A percentile compares a stretch with the other conserved stretches of the same genome.
These are phyloP conservation scores for Sylvia borin DNA, from an alignment of 2,797 vertebrate species.

Conservation along the genomic window DNA sequence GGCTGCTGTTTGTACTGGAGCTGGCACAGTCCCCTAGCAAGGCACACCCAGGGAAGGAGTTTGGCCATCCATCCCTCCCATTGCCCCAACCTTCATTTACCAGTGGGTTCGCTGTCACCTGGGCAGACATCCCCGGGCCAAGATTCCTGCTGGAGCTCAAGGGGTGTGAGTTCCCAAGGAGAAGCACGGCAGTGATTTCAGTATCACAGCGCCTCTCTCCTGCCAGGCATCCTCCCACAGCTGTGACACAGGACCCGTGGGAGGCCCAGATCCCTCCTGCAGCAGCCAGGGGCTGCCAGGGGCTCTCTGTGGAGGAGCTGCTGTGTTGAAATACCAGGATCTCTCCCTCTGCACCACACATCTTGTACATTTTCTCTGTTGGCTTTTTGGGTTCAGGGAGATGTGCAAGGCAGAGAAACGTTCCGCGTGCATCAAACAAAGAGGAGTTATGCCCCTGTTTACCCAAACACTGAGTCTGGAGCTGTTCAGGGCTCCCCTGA, in stretches of 20 bases:
- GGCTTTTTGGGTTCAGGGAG: neutral
- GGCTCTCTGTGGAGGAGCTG: neutral
- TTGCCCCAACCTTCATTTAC: neutral
- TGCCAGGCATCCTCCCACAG: neutral
- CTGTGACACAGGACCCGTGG: rapidly evolving
- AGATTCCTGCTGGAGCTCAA: neutral
- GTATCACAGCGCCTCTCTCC: neutral
- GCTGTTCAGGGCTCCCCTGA: neutral
- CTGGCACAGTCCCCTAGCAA: neutral
- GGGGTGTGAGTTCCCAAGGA: neutral
- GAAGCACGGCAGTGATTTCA: neutral
- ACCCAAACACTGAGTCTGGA: neutral
- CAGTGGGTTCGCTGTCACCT: neutral
- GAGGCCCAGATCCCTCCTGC: neutral
- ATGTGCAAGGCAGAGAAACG: neutral
- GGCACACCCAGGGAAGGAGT: neutral
- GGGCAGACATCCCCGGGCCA: neutral
- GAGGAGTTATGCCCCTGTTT: neutral
- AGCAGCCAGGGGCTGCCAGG: neutral
- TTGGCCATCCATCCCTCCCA: too few relatives aligned
- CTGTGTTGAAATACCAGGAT: neutral
- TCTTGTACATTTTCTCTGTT: neutral
- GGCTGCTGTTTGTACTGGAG: neutral
- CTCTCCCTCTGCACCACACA: neutral
- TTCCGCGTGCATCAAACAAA: neutral